phyloP scores from a whole-genome alignment of 2,888 invertebrate species.

The Anthrax anthrax region DNA sequence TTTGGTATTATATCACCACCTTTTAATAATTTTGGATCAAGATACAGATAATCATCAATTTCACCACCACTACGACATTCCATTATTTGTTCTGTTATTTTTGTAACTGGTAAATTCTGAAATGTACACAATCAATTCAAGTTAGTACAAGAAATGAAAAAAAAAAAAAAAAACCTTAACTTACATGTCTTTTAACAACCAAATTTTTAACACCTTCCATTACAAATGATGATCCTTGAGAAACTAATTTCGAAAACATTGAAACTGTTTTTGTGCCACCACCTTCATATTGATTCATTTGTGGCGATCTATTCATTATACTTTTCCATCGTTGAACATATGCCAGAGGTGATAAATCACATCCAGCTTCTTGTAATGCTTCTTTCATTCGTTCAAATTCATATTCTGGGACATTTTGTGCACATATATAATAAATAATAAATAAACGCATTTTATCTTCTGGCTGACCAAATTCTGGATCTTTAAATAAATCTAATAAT shows the following conservation, averaged over 20 bases:
- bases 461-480: constrained; percentile 71
- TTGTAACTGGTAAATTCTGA: constrained; percentile 85
- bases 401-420: constrained; percentile 58
- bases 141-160: background rate
- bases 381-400: constrained; percentile 74
- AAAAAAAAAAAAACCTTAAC: constrained; percentile 23
- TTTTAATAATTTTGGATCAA: constrained; percentile 90
- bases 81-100: constrained; percentile 80
- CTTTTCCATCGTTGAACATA: constrained; percentile 84
- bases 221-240: constrained; percentile 93
- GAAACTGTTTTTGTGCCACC: constrained; percentile 91
- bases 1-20: constrained; percentile 48
- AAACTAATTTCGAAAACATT: constrained; percentile 96
- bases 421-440: constrained; percentile 83
- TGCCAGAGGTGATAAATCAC: constrained; percentile 71
- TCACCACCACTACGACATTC: constrained; percentile 63
- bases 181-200: constrained; percentile 92
- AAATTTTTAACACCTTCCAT: constrained; percentile 99
- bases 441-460: constrained; percentile 90
- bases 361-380: constrained; percentile 65
- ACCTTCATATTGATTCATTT: constrained; percentile 72
- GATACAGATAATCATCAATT: constrained; percentile 78
- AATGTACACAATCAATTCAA: too few relatives aligned
- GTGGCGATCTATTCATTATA: constrained; percentile 30
- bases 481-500: constrained; percentile 73